phyloP scores from a whole-genome alignment of 2,888 invertebrate species.

The Cheilosia impressa region DNA sequence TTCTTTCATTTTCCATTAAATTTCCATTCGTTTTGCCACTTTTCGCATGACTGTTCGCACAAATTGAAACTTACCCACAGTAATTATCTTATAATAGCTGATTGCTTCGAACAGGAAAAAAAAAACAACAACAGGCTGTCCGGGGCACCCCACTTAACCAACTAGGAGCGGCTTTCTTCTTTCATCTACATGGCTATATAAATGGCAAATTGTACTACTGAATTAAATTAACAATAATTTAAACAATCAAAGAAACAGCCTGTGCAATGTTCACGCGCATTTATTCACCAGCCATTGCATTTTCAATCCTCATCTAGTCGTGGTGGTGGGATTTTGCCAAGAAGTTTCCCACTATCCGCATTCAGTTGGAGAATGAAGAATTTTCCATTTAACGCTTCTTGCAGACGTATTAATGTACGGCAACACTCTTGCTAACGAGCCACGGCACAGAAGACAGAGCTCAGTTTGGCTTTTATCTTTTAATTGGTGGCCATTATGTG shows the following conservation, averaged over 20 bases:
- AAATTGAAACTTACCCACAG: slow-evolving; percentile 45
- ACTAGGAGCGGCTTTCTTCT: slow-evolving; percentile 50
- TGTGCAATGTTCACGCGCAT: slow-evolving; percentile 65
- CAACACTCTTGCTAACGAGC: slow-evolving; percentile 71
- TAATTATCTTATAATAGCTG: slow-evolving; percentile 62
- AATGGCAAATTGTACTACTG: slow-evolving; percentile 66
- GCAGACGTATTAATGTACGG: slow-evolving; percentile 27
- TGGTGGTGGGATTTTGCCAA: slow-evolving; percentile 61
- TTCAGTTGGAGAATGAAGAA: slow-evolving; percentile 40
- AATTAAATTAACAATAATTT: slow-evolving; percentile 67
- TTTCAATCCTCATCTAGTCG: slow-evolving; percentile 52
- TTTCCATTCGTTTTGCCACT: neutral
- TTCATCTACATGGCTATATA: slow-evolving; percentile 58
- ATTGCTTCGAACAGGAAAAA: slow-evolving; percentile 31
- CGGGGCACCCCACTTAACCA: slow-evolving; percentile 14
- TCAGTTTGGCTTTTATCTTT: slow-evolving; percentile 57
- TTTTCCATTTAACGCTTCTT: slow-evolving; percentile 67
- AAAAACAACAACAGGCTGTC: too few relatives aligned
- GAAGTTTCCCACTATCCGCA: slow-evolving; percentile 38
- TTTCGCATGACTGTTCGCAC: slow-evolving; percentile 50
- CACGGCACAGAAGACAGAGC: slow-evolving; percentile 26
- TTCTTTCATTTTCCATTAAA: slow-evolving; percentile 4
- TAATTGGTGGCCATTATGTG: slow-evolving; percentile 65
- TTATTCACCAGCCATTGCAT: slow-evolving; percentile 52
- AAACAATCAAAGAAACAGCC: slow-evolving; percentile 53